Base-by-base conservation (phyloP, 2,888 invertebrate species). In the Thelaira solivaga region DNA sequence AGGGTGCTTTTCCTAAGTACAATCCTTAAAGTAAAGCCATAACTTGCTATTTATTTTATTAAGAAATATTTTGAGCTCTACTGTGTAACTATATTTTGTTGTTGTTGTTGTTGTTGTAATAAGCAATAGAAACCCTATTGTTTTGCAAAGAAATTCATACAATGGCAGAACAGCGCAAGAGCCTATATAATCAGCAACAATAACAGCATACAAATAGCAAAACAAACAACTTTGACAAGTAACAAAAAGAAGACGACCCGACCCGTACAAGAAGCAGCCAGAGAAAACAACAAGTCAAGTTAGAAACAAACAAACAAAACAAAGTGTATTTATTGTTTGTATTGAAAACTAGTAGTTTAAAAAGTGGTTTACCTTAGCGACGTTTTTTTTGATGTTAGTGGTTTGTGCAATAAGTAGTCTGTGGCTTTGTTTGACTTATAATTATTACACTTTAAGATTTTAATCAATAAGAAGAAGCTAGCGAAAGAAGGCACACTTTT, bases 371-470 rank as follows among this genome's bases (percentile, higher is more conserved):
- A 69, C 62, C 73, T 73, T 74, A 59, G 59, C 36, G 57, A 59
- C 34, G 59, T 45, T 69, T 78, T 74, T 53, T 3, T 45, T 65
- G n/a, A 22, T 34, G 29, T 64, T 43, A 34, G 53, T 18, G 41
- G 43, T 41, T 13, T 45, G 57, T n/a, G n/a, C n/a, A n/a, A n/a
- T n/a, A n/a, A 67, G 36, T 55, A 43, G 20, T 68, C n/a, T 73
- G 59, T 31, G 34, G 20, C 47, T 53, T 65, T 65, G n/a, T 22
- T 36, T 31, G 36, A 5, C 34, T 43, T 59, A 73, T 77, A 77
- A 77, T 77, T 77, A 77, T 69, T 69, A 62, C 77, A 77, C 77
- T 69, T 77, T 77, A 73, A 43, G 61, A 59, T 77, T 64, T 51
- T 69, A 64, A 73, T 68, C 73, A 69, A 68, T 62, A 68, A 43